phyloP scores from a whole-genome alignment of 2,113 vertebrate species.

The Promerops cafer region DNA sequence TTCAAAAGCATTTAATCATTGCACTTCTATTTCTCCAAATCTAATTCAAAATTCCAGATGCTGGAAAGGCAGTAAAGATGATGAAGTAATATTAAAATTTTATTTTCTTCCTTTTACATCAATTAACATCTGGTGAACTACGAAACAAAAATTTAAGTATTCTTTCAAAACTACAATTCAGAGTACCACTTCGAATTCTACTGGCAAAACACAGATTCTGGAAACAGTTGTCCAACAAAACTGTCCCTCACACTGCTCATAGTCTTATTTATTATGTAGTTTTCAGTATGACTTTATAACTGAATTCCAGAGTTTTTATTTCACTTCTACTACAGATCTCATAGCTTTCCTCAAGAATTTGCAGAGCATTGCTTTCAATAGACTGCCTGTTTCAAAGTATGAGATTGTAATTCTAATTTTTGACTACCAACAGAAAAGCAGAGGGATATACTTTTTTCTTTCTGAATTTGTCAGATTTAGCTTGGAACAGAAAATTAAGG shows the following conservation, averaged over 20 bases:
- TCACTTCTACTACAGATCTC: not conserved
- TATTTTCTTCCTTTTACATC: not conserved
- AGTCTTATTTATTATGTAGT: not conserved
- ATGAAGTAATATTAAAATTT: not conserved
- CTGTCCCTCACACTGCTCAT: not conserved
- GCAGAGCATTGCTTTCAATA: not conserved
- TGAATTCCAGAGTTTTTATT: not conserved
- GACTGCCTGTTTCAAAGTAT: not conserved
- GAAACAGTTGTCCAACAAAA: not conserved
- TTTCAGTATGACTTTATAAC: not conserved
- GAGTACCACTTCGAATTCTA: not conserved
- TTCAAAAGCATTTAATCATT: not conserved
- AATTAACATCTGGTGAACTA: not conserved
- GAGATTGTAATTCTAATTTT: not conserved
- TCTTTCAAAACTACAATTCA: not conserved
- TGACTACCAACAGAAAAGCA: not conserved
- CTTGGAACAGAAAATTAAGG: not conserved
- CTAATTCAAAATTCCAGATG: not conserved
- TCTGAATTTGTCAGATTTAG: not conserved
- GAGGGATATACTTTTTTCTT: not conserved
- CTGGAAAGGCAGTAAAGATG: not conserved
- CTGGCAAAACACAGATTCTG: fast-evolving
- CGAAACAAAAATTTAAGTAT: not conserved
- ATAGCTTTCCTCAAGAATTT: not conserved
- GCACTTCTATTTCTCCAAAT: not conserved